Evolutionary conservation across 2,888 invertebrate species (phyloP), one percentile per base, ranked within the genome.

Genomic region (Brachyptera risi): DNA sequence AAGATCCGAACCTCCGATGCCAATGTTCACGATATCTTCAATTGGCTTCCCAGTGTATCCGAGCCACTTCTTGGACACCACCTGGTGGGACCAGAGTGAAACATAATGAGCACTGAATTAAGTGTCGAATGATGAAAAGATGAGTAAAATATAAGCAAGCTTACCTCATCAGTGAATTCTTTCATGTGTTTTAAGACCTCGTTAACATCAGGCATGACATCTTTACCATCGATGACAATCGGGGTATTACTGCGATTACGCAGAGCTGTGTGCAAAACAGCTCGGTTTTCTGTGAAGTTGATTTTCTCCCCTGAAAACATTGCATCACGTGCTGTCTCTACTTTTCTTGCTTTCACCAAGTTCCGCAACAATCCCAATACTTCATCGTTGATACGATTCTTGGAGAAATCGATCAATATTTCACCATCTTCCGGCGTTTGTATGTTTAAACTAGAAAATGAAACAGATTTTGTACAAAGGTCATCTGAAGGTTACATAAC

Each of bases 1-100:
- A 73, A 99, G 82, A 80, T 99, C 99, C 1, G 98, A 99, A 37
- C 99, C 99, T 31, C 99, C 99, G 71, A 99, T 99, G 63, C 99
- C 99, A 75, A 99, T 99, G 76, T 99, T 99, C 63, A 99, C 90
- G 38, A 99, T 92, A 80, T 99, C 97, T 51, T 92, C 95, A 63
- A 99, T 98, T 63, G 87, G 76, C 77, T 96, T 92, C 17, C 96
- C 97, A 0, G 96, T 94, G 76, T 88, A 94, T 4, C 86, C 86
- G 63, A 79, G 77, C 85, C 85, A 86, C 42, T 74, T 68, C 3
- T 84, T 83, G 49, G 72, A 74, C 59, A 80, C 78, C 2, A 82
- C 75, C 70, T 74, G 58, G 61, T 60, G 13, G 40, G 35, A 26
- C 38, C 57, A 64, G 35, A 24, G 42, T 62, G 5, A 50, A 35